These are phyloP conservation scores for Deroptyus accipitrinus DNA, from an alignment of 2,113 vertebrate species.

Conservation along the genomic window DNA sequence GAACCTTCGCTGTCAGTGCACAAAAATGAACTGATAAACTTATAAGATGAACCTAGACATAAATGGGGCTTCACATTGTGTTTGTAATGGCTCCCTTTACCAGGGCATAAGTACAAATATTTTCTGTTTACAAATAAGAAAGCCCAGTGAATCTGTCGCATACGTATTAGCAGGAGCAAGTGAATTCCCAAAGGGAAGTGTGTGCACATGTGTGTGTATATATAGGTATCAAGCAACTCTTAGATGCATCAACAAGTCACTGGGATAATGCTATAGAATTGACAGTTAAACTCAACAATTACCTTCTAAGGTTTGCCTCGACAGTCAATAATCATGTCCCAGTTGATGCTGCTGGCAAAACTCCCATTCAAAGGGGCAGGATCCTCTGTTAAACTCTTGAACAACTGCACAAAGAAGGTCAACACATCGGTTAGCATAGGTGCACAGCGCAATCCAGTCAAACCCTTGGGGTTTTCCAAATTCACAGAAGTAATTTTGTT, in stretches of 20 bases:
- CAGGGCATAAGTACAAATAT: conserved; percentile 71
- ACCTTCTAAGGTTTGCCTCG: background rate
- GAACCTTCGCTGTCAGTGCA: conserved; percentile 52
- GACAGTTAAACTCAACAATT: conserved; percentile 9
- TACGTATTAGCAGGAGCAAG: background rate
- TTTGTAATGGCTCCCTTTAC: conserved; percentile 74
- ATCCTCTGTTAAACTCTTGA: background rate
- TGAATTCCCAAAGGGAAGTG: background rate
- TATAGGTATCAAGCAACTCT: background rate
- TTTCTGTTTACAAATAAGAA: conserved; percentile 67
- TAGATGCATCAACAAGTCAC: background rate
- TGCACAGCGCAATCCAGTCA: background rate
- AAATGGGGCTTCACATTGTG: conserved; percentile 67
- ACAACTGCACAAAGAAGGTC: background rate
- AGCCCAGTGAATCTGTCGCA: background rate
- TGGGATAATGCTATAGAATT: background rate
- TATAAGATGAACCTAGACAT: conserved; percentile 76
- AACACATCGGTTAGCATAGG: background rate
- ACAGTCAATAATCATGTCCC: background rate
- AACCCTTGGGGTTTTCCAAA: background rate
- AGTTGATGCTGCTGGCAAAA: background rate
- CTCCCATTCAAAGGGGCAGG: background rate
- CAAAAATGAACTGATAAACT: conserved; percentile 80
- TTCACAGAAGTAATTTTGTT: background rate
- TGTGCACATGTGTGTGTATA: background rate